Percentiles rank a stretch among this genome's conserved stretches.
Evolutionary conservation across 1,140 invertebrate species (phyloP).

Genomic region (Psilanteris sp.): DNA sequence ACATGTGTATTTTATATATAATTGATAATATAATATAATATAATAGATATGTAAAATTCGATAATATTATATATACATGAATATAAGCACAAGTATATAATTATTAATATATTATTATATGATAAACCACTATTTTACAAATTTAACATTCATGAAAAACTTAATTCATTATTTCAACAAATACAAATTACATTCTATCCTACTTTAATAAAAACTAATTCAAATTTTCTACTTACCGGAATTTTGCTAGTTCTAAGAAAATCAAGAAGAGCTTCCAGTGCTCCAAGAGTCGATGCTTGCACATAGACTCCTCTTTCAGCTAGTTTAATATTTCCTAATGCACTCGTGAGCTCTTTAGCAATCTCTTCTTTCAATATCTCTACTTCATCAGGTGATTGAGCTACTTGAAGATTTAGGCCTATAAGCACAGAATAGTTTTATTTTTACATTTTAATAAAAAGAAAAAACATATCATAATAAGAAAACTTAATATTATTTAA

Average conservation of each 20-base stretch:
- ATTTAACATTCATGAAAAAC: too few relatives aligned
- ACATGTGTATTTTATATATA: too few relatives aligned
- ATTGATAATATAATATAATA: too few relatives aligned
- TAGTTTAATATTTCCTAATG: constrained; percentile 94
- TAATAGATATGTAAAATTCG: too few relatives aligned
- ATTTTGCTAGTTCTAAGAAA: constrained; percentile 97
- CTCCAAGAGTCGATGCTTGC: constrained; percentile 98
- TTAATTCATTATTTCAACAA: too few relatives aligned
- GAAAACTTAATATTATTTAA: neutral
- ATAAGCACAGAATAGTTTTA: constrained; percentile 8
- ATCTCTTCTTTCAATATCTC: constrained; percentile 90
- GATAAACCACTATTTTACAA: too few relatives aligned
- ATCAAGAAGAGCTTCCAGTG: constrained; percentile 97
- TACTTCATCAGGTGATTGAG: constrained; percentile 95
- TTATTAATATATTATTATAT: too few relatives aligned
- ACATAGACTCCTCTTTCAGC: constrained; percentile 97
- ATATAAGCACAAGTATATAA: too few relatives aligned
- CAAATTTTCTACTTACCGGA: constrained; percentile 85
- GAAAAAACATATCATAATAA: neutral
- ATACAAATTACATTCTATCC: too few relatives aligned
- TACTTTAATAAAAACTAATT: too few relatives aligned
- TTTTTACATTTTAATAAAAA: constrained; percentile 7
- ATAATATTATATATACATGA: too few relatives aligned
- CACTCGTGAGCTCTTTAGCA: constrained; percentile 89
- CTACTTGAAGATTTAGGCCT: constrained; percentile 92